Percentiles rank a stretch among this genome's conserved stretches.
Conservation (phyloP, 1,140 invertebrate species). For the Drosophila repleta region DNA sequence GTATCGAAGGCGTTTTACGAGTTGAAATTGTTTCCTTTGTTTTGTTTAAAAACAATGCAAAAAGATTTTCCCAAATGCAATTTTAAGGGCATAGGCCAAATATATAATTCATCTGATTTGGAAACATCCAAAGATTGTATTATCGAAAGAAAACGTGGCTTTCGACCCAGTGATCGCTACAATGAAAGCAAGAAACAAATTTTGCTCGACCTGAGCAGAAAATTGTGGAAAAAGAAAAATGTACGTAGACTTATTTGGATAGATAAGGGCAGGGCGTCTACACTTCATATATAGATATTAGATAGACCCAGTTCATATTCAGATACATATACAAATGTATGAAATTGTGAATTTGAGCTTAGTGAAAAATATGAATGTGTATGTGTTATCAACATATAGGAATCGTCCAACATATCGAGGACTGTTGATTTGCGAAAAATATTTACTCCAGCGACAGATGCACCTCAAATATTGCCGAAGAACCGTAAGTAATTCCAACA, state of each 20-base stretch:
- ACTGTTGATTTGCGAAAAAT: constrained; percentile 92
- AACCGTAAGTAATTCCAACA: constrained; percentile 85
- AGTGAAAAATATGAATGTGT: constrained; percentile 33
- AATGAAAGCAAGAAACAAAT: constrained; percentile 92
- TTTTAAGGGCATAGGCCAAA: constrained; percentile 7
- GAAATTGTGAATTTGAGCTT: background rate
- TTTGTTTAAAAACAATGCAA: constrained; percentile 1
- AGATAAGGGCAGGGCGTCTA: background rate
- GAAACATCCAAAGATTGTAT: constrained; percentile 48
- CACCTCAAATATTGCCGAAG: constrained; percentile 88
- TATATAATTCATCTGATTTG: background rate
- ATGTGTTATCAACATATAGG: constrained; percentile 79
- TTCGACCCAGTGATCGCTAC: constrained; percentile 92
- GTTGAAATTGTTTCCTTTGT: background rate
- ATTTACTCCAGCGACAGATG: constrained; percentile 92
- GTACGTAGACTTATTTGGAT: constrained; percentile 39
- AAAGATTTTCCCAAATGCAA: constrained; percentile 14
- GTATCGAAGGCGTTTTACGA: background rate
- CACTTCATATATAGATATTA: background rate
- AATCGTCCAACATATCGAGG: constrained; percentile 83
- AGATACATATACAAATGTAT: background rate
- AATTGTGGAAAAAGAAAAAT: constrained; percentile 75
- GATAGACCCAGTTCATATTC: background rate
- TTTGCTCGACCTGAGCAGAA: constrained; percentile 89
- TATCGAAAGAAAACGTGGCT: constrained; percentile 87